A percentile compares a stretch with the other conserved stretches of the same genome.
Conservation (phyloP, 2,113 vertebrate species). For the Xenotilapia leptura region DNA sequence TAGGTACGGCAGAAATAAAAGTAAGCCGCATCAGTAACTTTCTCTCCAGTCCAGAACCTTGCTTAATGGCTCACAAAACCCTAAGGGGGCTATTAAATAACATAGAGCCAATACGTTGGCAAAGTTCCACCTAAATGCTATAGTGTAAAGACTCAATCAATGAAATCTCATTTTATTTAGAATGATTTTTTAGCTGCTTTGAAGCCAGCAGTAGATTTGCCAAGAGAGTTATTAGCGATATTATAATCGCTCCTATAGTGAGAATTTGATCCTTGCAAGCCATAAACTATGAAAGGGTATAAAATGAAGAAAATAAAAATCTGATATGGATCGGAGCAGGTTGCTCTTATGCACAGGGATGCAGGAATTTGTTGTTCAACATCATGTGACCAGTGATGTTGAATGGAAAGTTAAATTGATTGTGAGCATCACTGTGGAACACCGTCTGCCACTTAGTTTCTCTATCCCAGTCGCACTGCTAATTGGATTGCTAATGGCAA, state of each 20-base stretch:
- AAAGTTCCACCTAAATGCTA: constrained; percentile 15
- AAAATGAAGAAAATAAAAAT: neutral
- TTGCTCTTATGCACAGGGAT: neutral
- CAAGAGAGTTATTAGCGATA: constrained; percentile 30
- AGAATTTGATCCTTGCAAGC: neutral
- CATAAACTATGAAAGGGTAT: neutral
- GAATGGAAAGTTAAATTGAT: constrained; percentile 57
- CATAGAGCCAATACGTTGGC: neutral
- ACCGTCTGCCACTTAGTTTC: constrained; percentile 26
- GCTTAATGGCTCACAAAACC: constrained; percentile 25
- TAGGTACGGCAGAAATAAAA: neutral
- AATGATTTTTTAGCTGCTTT: neutral
- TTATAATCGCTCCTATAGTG: constrained; percentile 24
- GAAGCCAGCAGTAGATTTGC: neutral
- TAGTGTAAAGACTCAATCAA: constrained; percentile 41
- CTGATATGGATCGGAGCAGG: neutral
- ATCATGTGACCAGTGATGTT: constrained; percentile 16
- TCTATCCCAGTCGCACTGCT: constrained; percentile 16
- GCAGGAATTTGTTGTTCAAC: constrained; percentile 9
- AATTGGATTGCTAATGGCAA: constrained; percentile 55
- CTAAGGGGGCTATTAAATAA: constrained; percentile 23
- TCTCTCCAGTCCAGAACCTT: neutral
- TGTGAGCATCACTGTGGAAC: constrained; percentile 2
- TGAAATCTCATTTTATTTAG: constrained; percentile 34
- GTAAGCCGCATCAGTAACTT: neutral